phyloP scores from a whole-genome alignment of 2,888 invertebrate genomes.

The Ennomos erosarius region DNA sequence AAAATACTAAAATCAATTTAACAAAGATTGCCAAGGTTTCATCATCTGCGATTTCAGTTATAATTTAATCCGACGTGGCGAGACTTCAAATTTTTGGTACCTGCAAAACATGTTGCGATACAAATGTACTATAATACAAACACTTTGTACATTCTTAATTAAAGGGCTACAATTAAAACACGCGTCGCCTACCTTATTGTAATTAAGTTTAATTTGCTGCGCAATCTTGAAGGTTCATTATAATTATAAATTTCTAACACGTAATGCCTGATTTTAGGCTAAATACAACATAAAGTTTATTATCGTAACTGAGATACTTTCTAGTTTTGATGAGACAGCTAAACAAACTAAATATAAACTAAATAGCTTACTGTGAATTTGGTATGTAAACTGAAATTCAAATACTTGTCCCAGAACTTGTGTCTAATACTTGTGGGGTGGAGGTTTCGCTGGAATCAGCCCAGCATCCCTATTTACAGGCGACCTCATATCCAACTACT shows the following conservation, averaged over 20 bases:
- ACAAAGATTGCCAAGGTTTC: slow-evolving; percentile 14
- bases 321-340: background rate
- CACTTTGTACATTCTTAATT: slow-evolving; percentile 44
- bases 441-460: slow-evolving; percentile 8
- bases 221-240: slow-evolving; percentile 27
- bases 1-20: slow-evolving; percentile 19
- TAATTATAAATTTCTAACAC: slow-evolving; percentile 15
- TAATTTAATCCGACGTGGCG: slow-evolving; percentile 5
- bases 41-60: slow-evolving; percentile 17
- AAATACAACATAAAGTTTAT: slow-evolving; percentile 1
- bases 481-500: slow-evolving; percentile 37
- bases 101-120: slow-evolving; percentile 27
- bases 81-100: slow-evolving; percentile 11
- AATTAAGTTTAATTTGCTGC: slow-evolving; percentile 39
- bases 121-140: slow-evolving; percentile 35
- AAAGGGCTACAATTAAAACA: slow-evolving; percentile 46
- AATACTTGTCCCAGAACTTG: slow-evolving; percentile 1
- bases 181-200: slow-evolving; percentile 40
- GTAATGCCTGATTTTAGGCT: slow-evolving; percentile 3
- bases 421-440: background rate
- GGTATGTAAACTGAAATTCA: background rate
- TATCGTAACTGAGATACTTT: background rate
- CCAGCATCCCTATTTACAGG: slow-evolving; percentile 22
- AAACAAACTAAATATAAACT: background rate
- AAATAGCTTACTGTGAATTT: background rate